Evolutionary conservation across 2,888 invertebrate species (phyloP).

Genomic region (Sussaba pulchella): DNA sequence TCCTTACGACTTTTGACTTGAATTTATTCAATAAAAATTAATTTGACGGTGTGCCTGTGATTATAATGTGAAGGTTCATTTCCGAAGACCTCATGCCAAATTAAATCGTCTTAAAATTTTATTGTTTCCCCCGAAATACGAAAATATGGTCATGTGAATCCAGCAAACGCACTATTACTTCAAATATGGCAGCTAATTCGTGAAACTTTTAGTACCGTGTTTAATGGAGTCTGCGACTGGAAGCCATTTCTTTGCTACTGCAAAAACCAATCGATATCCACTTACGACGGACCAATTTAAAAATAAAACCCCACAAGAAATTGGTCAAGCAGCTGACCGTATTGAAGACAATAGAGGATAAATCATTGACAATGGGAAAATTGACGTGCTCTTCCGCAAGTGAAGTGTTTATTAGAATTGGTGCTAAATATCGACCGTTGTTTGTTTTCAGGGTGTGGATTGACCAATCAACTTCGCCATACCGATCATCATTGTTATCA

Average conservation of each 20-base stretch:
- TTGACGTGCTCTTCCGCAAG: neutral
- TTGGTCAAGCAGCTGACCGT: neutral
- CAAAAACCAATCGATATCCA: constrained; percentile 17
- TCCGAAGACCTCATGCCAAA: too few relatives aligned
- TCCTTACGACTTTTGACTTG: too few relatives aligned
- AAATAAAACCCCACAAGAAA: constrained; percentile 28
- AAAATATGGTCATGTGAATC: neutral
- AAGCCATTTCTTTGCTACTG: neutral
- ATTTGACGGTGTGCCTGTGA: too few relatives aligned
- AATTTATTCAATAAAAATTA: too few relatives aligned
- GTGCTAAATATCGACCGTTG: neutral
- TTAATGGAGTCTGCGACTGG: constrained; percentile 24
- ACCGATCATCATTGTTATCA: neutral
- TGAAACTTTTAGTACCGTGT: neutral
- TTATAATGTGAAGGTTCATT: too few relatives aligned
- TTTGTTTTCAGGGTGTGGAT: constrained; percentile 23
- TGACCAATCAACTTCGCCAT: neutral
- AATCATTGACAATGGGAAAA: neutral
- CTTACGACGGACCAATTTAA: constrained; percentile 13
- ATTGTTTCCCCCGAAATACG: too few relatives aligned
- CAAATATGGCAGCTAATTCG: neutral
- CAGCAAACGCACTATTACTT: constrained; percentile 30
- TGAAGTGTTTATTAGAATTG: neutral
- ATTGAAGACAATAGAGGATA: neutral
- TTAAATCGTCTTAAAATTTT: too few relatives aligned